Base-by-base conservation (phyloP, 1,140 invertebrate genomes). In the Macrobrachium nipponense region DNA sequence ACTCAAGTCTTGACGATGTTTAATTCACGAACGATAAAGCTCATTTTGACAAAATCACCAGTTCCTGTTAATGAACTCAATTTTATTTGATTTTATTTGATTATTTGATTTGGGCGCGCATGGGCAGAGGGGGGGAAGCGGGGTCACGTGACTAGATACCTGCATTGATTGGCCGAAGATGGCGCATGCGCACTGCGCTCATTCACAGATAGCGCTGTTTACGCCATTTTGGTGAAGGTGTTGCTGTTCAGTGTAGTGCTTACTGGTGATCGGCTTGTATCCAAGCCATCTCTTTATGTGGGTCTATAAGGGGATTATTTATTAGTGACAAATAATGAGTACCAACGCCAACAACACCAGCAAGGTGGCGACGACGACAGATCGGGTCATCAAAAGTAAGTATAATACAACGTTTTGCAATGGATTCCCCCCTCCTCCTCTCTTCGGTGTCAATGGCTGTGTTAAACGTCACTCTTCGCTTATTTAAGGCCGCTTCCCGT, bases 311-410 rank as follows among this genome's bases (percentile, higher is more conserved):
- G 79, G 86, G 80, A 87, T 87, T 87, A 87, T 82, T 73, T 87
- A 87, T 83, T 87, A 87, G 86, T 87, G 80, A 51, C 51, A 70
- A 87, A 87, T 43, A 78, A 87, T 87, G 86, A 87, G 86, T 87
- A 79, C 86, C 79, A 87, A 83, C 81, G 80, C 86, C 81, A 87
- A 87, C 81, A 87, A 87, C 81, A 87, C 86, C 80, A 82, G 80
- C 80, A 87, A 87, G 76, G 75, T 87, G 86, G 82, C 86, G 60
- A 87, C 86, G 81, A 87, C 86, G 76, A 87, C 86, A 76, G 86
- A 87, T 72, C 82, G 86, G 77, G 86, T 82, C 81, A 87, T 87
- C 81, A 87, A 87, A 87, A 87, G 86, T 87, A 73, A 87, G 86
- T 83, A 87, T 61, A 79, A 79, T 73, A 73, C 18, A 78, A 75